Conservation (phyloP, 1,140 invertebrate genomes). For the Ostrea denselamellosa region DNA sequence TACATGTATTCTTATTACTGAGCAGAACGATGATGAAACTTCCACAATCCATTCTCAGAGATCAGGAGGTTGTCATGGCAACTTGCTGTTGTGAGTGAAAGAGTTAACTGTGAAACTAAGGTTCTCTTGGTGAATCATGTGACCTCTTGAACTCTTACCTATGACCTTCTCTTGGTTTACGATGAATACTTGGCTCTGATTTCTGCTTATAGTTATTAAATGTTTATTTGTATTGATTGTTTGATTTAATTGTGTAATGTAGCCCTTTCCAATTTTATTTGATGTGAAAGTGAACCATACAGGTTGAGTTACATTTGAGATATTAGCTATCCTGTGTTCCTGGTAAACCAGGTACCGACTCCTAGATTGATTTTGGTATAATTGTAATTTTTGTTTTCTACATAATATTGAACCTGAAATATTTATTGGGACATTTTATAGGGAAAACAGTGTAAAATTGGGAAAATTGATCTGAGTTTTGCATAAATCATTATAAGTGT, state of each 20-base stretch:
- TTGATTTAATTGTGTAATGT: too few species aligned
- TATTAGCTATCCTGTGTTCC: not conserved
- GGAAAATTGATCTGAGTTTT: too few species aligned
- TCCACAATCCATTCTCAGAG: slow-evolving; percentile 9
- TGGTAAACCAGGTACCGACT: not conserved
- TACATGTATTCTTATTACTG: not conserved
- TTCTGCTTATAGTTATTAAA: not conserved
- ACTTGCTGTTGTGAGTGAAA: not conserved
- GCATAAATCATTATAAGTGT: too few species aligned
- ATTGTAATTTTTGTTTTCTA: too few species aligned
- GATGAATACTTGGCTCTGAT: slow-evolving; percentile 50
- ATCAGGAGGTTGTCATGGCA: not conserved
- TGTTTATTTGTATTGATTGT: too few species aligned
- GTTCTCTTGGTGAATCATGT: not conserved
- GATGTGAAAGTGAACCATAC: too few species aligned
- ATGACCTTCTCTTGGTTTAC: slow-evolving; percentile 33
- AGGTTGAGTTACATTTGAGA: not conserved
- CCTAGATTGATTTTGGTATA: too few species aligned
- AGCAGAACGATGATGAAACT: slow-evolving; percentile 32
- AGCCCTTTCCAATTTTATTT: too few species aligned
- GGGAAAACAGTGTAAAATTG: too few species aligned
- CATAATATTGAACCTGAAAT: too few species aligned
- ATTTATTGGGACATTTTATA: too few species aligned
- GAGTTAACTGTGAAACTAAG: not conserved
- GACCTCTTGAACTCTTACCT: slow-evolving; percentile 18